Base-by-base conservation (phyloP, 2,113 vertebrate genomes). In the Mastomys natalensis region DNA sequence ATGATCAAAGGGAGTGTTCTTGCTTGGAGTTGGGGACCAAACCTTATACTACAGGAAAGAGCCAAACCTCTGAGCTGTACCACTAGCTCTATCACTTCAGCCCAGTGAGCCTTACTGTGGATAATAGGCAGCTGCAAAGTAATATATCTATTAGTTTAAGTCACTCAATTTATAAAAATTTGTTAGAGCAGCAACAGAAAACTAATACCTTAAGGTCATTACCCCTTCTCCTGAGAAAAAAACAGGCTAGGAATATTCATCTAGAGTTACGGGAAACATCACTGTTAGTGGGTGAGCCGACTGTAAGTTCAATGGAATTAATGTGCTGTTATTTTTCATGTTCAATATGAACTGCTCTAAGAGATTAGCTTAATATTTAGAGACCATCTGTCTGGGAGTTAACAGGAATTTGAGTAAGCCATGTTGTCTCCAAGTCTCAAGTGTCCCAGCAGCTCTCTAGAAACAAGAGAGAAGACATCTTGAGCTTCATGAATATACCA, bases 101-200 rank as follows among this genome's bases (percentile, higher is more conserved):
- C 2, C 8, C 66, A 87, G 1, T 2, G 53, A 91, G 21, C 77
- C 43, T 82, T 24, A 68, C 2, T 90, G 51, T 76, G 1, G 37
- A 21, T 70, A 21, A 55, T 7, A 81, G 64, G 64, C 24, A 87
- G 4, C 62, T 95, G 7, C 43, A 62, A 88, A 55, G 88, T 64
- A n/a, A 53, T 66, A n/a, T 5, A 21, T 80, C 13, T 60, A 29
- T 81, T 91, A 17, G 31, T 91, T 97, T 58, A 78, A 91, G 19
- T 9, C 68, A 68, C 31, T 17, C 53, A 55, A 51, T 53, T 74
- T 91, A 40, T 13, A 21, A 58, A 85, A 48, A 78, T 73, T 70
- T 93, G 24, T 89, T 87, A 91, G 17, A 95, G 7, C 22, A 85
- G 48, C 37, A 76, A 40, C 9, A 60, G 80, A 82, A 95, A 95